Conservation (phyloP, 2,113 vertebrate genomes). For the Plecotus auritus region DNA sequence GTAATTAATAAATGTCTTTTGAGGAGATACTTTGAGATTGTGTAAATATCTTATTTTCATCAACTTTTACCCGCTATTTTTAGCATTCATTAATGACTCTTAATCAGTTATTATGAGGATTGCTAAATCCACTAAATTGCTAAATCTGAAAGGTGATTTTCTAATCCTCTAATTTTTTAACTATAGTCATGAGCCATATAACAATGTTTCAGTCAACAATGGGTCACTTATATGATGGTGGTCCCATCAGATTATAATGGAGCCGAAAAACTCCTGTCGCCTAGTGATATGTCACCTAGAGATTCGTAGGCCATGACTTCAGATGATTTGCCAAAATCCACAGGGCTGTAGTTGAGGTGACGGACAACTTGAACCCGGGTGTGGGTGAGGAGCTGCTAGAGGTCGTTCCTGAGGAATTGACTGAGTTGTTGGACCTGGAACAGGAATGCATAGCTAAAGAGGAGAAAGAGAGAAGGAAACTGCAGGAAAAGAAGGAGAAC, state of each 20-base stretch:
- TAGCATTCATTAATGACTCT: neutral
- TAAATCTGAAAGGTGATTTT: constrained; percentile 6
- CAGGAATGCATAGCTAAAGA: neutral
- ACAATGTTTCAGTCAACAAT: neutral
- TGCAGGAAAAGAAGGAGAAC: neutral
- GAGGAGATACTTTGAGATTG: neutral
- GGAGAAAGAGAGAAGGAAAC: neutral
- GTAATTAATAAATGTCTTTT: neutral
- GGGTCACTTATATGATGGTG: neutral
- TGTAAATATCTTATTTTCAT: neutral
- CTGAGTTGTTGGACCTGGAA: neutral
- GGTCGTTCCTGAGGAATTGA: neutral
- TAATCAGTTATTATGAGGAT: neutral
- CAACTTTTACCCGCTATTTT: neutral
- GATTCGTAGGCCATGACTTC: neutral
- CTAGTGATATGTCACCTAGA: too few species aligned
- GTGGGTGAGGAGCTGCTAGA: neutral
- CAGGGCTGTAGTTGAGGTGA: neutral
- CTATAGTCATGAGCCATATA: neutral
- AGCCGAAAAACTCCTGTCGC: too few species aligned
- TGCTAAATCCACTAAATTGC: neutral
- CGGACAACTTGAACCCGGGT: neutral
- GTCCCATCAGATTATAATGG: neutral
- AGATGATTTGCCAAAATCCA: neutral
- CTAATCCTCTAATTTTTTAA: neutral